These are phyloP conservation scores for Carollia perspicillata DNA, from an alignment of 2,113 vertebrate species.

Conservation along the genomic window DNA sequence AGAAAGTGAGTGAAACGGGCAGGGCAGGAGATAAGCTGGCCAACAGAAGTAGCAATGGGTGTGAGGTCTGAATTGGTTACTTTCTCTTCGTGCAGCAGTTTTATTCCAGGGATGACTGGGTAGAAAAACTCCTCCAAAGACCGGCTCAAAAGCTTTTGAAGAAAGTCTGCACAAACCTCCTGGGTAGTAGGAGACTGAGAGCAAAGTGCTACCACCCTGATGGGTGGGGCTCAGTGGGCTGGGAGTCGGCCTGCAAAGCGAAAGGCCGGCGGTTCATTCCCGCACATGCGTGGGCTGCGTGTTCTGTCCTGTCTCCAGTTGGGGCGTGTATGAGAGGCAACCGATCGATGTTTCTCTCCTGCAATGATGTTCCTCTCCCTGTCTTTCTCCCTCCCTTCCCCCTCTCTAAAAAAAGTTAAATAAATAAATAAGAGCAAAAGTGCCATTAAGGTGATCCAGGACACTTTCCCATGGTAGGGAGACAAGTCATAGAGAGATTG, in stretches of 20 bases:
- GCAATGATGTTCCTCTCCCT: no score
- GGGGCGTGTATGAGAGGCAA: no score
- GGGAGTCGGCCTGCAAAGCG: no score
- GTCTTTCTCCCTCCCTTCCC: no score
- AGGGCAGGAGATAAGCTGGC: not conserved
- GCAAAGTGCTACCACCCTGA: not conserved
- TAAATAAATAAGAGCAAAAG: no score
- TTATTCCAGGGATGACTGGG: not conserved
- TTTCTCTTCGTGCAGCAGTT: not conserved
- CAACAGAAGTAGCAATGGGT: not conserved
- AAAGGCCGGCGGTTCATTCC: no score
- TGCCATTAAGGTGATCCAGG: not conserved
- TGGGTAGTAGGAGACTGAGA: not conserved
- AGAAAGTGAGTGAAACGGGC: not conserved
- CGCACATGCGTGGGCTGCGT: no score
- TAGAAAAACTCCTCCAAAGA: not conserved
- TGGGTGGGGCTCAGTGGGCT: not conserved
- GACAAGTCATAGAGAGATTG: not conserved
- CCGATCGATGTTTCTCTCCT: no score
- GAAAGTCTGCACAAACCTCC: not conserved
- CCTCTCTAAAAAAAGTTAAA: no score
- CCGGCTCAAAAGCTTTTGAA: not conserved
- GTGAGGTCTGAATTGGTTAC: not conserved
- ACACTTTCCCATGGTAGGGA: not conserved
- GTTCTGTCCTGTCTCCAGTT: no score